These are phyloP conservation scores for Callipepla californica DNA, from an alignment of 2,113 vertebrate genomes.

Conservation along the genomic window DNA sequence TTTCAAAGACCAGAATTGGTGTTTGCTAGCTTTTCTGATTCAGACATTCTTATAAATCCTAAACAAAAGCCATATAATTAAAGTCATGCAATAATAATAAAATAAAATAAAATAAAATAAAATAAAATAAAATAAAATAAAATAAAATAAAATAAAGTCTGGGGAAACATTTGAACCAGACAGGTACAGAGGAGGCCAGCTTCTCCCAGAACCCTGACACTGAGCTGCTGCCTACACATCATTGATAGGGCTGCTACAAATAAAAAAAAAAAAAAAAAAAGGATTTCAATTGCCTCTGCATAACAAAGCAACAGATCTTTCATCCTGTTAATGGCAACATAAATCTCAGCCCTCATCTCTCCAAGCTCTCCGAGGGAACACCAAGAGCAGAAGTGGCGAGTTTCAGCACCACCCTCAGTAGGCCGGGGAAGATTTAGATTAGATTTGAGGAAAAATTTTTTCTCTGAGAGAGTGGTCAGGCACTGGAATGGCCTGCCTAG, in stretches of 20 bases:
- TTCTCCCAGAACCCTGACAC: not conserved
- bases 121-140: not conserved
- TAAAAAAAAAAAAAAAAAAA: not conserved
- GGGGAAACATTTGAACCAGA: not conserved
- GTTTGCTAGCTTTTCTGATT: not conserved
- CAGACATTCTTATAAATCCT: not conserved
- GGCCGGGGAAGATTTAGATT: no score
- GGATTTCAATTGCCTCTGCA: not conserved
- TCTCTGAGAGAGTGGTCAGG: no score
- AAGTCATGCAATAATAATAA: not conserved
- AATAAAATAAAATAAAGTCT: not conserved
- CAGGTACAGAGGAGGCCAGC: not conserved
- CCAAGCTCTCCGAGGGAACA: not conserved
- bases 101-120: not conserved
- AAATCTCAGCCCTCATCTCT: not conserved
- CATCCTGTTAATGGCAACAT: not conserved
- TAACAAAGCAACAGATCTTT: not conserved
- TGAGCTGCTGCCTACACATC: not conserved
- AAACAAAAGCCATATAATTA: not conserved
- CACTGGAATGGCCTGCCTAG: no score
- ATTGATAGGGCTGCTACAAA: not conserved
- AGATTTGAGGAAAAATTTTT: no score
- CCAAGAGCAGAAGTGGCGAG: not conserved
- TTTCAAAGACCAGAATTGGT: not conserved
- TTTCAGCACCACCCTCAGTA: not conserved